These are phyloP conservation scores for Eristalis pertinax DNA, from an alignment of 2,888 invertebrate species.

Conservation along the genomic window DNA sequence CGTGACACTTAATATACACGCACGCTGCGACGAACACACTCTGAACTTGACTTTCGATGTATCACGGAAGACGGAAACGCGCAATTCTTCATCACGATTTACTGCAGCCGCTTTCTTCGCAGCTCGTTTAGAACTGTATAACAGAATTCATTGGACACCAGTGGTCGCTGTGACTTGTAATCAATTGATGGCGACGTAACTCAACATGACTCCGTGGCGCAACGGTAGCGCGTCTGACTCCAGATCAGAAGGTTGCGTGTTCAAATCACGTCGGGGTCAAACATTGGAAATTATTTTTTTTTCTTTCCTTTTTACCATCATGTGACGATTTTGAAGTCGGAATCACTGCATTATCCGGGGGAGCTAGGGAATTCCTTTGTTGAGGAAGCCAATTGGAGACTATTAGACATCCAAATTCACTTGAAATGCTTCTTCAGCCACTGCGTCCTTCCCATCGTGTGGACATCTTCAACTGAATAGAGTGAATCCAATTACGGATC, in stretches of 20 bases:
- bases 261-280: conserved; percentile 80
- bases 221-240: conserved; percentile 80
- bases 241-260: conserved; percentile 80
- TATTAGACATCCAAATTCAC: too few species aligned
- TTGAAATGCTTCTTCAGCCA: too few species aligned
- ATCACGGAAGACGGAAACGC: neutral
- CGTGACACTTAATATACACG: conserved; percentile 11
- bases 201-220: conserved; percentile 77
- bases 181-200: neutral
- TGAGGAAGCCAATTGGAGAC: too few species aligned
- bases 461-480: too few species aligned
- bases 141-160: neutral
- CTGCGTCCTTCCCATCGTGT: too few species aligned
- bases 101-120: neutral
- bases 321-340: too few species aligned
- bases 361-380: too few species aligned
- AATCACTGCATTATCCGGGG: too few species aligned
- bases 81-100: neutral
- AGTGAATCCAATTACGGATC: too few species aligned
- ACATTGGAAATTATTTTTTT: neutral
- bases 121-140: conserved; percentile 31
- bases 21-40: neutral
- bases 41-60: conserved; percentile 1
- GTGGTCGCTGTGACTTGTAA: neutral
- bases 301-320: conserved; percentile 41